Evolutionary conservation across 2,113 vertebrate genomes (phyloP).

Genomic region (Passer montanus): DNA sequence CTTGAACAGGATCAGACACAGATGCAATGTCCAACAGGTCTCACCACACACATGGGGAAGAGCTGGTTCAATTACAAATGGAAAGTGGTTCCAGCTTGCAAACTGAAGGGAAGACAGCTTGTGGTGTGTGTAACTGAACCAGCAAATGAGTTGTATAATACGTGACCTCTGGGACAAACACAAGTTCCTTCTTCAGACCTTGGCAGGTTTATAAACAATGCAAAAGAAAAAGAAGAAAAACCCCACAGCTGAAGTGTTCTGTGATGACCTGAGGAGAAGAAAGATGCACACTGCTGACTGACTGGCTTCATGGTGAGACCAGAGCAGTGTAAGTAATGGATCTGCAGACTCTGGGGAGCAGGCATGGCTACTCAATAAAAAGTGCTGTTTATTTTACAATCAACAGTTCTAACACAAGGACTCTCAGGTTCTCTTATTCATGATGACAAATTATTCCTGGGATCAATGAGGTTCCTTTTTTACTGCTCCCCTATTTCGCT

Average conservation of each 20-base stretch:
- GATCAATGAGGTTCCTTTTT: conserved; percentile 20
- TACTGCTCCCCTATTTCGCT: not conserved
- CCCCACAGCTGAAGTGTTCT: not conserved
- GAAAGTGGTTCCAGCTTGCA: conserved; percentile 12
- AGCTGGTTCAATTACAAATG: conserved; percentile 31
- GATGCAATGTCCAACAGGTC: not conserved
- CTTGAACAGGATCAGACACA: not conserved
- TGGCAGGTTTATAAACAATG: conserved; percentile 6
- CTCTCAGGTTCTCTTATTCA: not conserved
- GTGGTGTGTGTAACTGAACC: conserved; percentile 27
- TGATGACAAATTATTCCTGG: not conserved
- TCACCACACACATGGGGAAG: not conserved
- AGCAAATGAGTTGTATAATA: conserved; percentile 34
- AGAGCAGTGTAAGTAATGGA: not conserved
- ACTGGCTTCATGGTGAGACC: not conserved
- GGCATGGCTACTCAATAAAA: conserved; percentile 12
- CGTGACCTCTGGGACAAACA: not conserved
- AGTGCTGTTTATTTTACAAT: conserved; percentile 25
- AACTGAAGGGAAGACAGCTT: not conserved
- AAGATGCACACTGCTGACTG: conserved; percentile 18
- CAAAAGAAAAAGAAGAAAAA: not conserved
- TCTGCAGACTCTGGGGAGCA: not conserved
- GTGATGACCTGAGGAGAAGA: not conserved
- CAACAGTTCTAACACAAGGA: not conserved
- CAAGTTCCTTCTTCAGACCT: not conserved